Evolutionary conservation across 1,140 invertebrate genomes (phyloP).

Genomic region (Heliothis virescens): DNA sequence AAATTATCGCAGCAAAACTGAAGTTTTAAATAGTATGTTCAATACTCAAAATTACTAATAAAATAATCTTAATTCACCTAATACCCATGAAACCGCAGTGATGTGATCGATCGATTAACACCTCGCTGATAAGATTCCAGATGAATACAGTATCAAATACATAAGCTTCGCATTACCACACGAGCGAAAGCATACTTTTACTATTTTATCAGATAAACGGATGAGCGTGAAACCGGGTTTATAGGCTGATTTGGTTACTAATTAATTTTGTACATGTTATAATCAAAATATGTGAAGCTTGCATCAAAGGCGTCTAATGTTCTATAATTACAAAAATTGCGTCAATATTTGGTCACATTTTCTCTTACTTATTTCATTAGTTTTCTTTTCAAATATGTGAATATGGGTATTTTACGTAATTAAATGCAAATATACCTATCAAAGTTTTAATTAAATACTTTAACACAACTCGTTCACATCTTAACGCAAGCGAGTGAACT

Average conservation of each 20-base stretch:
- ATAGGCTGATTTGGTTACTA: conserved; percentile 9
- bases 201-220: conserved; percentile 9
- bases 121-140: conserved; percentile 6
- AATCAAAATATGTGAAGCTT: neutral
- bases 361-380: no score
- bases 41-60: neutral
- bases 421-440: no score
- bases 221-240: conserved; percentile 15
- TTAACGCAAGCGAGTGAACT: conserved; percentile 3
- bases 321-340: no score
- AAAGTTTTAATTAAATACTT: neutral
- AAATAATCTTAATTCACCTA: neutral
- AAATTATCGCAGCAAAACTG: neutral
- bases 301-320: no score
- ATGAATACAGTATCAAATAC: neutral
- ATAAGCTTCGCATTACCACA: conserved; percentile 26
- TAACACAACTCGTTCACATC: neutral
- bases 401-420: no score
- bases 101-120: conserved; percentile 12
- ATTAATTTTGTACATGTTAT: conserved; percentile 17
- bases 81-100: neutral
- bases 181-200: conserved; percentile 1
- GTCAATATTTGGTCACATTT: no score
- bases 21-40: neutral
- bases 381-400: no score